Conservation (phyloP, 2,113 vertebrate genomes). For the Nibea coibor region DNA sequence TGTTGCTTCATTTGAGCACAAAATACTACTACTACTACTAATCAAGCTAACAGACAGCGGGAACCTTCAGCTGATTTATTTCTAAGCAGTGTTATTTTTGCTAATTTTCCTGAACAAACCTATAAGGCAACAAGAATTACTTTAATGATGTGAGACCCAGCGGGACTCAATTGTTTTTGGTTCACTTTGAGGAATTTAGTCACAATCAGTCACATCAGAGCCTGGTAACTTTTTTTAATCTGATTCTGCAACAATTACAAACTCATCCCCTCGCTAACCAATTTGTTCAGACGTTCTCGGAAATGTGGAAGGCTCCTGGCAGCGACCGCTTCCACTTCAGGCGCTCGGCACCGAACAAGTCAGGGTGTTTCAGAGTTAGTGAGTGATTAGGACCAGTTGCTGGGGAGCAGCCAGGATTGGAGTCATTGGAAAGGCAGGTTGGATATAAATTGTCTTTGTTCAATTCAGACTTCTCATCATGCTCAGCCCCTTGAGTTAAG, state of each 20-base stretch:
- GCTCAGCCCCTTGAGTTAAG: conserved; percentile 31
- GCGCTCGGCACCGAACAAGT: conserved; percentile 6
- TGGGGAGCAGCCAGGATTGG: conserved; percentile 46
- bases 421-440: conserved; percentile 46
- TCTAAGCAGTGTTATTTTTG: not conserved
- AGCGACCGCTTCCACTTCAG: conserved; percentile 53
- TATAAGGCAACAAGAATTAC: not conserved
- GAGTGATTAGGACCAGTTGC: conserved; percentile 53
- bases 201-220: conserved; percentile 6
- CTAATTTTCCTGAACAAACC: not conserved
- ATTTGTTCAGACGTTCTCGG: conserved; percentile 40
- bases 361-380: conserved; percentile 42
- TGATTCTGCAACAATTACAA: conserved; percentile 45
- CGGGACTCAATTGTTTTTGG: conserved; percentile 1
- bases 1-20: not conserved
- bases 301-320: conserved; percentile 32
- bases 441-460: conserved; percentile 55
- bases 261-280: conserved; percentile 6
- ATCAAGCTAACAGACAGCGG: not conserved
- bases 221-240: conserved; percentile 42
- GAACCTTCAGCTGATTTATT: not conserved
- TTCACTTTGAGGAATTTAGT: conserved; percentile 20
- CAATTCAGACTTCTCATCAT: conserved; percentile 43
- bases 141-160: not conserved
- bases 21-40: too few species aligned